Evolutionary conservation across 2,797 vertebrate species (phyloP).

Genomic region (Nasua narica): DNA sequence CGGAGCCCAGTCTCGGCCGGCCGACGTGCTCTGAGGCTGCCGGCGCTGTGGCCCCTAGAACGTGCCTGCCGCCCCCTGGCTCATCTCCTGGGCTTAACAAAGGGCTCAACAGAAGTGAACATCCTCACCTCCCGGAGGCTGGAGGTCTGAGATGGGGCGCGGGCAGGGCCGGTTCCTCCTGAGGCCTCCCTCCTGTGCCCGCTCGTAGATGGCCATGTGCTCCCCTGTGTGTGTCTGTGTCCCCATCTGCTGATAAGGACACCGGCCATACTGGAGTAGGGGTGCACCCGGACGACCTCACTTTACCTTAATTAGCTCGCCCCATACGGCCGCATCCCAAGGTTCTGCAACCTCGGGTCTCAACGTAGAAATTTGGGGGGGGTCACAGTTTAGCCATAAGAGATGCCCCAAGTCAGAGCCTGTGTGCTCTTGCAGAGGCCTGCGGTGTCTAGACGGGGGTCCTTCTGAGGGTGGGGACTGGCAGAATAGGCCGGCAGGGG

Average conservation of each 20-base stretch:
- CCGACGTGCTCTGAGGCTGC: accelerated
- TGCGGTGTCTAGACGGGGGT: not conserved
- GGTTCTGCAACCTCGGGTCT: not conserved
- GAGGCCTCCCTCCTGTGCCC: no score
- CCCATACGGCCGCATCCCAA: not conserved
- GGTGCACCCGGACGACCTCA: accelerated
- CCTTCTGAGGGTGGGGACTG: not conserved
- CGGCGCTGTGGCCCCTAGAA: not conserved
- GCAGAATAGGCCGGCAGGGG: accelerated
- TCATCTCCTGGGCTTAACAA: not conserved
- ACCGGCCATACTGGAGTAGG: accelerated
- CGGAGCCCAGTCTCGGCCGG: no score
- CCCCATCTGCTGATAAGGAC: accelerated
- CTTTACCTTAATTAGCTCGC: not conserved
- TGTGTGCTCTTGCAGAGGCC: not conserved
- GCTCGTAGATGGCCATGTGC: accelerated
- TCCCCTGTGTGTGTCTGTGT: not conserved
- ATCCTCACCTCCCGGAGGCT: not conserved
- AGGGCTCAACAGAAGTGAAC: not conserved
- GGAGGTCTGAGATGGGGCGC: not conserved
- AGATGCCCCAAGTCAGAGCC: not conserved
- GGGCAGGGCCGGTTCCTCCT: not conserved
- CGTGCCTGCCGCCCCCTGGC: accelerated
- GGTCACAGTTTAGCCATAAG: not conserved
- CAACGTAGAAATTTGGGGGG: not conserved